phyloP scores from a whole-genome alignment of 2,888 invertebrate species.

The Bursaphelenchus okinawaensis region DNA sequence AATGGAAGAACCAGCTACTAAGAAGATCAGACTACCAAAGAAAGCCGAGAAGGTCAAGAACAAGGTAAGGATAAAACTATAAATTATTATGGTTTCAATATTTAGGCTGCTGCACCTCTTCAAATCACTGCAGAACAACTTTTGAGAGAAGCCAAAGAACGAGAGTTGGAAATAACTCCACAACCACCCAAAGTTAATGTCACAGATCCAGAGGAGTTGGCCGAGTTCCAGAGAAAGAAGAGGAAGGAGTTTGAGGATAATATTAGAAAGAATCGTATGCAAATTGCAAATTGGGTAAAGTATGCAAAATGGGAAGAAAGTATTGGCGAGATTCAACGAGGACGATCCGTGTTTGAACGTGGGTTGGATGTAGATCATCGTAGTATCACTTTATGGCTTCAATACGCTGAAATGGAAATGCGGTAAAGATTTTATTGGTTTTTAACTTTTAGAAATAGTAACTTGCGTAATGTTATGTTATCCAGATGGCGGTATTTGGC shows the following conservation, averaged over 20 bases:
- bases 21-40: constrained; percentile 52
- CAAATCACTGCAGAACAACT: constrained; percentile 99
- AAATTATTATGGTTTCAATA: too few relatives aligned
- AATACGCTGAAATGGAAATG: constrained; percentile 93
- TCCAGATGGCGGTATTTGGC: too few relatives aligned
- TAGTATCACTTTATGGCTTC: constrained; percentile 89
- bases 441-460: too few relatives aligned
- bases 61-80: too few relatives aligned
- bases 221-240: constrained; percentile 86
- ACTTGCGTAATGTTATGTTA: too few relatives aligned
- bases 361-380: constrained; percentile 94
- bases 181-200: constrained; percentile 79
- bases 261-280: constrained; percentile 86
- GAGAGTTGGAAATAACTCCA: constrained; percentile 83
- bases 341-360: constrained; percentile 89
- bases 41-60: constrained; percentile 57
- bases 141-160: constrained; percentile 92
- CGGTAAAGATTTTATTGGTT: constrained; percentile 64
- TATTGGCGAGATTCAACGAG: constrained; percentile 55
- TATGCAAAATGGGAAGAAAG: constrained; percentile 99
- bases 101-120: constrained; percentile 66
- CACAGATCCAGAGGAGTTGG: constrained; percentile 79
- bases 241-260: constrained; percentile 93
- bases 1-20: constrained; percentile 38
- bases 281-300: constrained; percentile 97